Conservation (phyloP, 2,113 vertebrate species). For the Chionis minor region DNA sequence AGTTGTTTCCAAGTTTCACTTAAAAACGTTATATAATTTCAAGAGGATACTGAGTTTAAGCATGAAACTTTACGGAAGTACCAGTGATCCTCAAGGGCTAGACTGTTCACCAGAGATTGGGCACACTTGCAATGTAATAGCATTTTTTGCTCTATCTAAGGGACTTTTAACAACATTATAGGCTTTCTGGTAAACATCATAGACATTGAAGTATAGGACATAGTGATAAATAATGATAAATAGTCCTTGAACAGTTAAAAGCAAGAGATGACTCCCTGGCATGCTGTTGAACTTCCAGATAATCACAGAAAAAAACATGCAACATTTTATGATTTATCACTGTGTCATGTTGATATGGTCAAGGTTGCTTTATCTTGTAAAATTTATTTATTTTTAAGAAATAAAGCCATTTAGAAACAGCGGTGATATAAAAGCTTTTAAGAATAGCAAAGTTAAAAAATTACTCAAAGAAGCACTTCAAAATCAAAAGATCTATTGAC, state of each 20-base stretch:
- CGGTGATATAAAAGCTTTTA: background rate
- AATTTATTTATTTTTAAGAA: background rate
- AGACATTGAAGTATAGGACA: background rate
- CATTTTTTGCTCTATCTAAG: background rate
- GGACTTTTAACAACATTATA: background rate
- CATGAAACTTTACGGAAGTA: background rate
- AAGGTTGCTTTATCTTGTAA: background rate
- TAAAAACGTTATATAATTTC: background rate
- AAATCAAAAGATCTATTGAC: background rate
- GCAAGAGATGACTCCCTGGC: background rate
- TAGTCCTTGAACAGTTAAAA: background rate
- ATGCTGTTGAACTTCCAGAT: background rate
- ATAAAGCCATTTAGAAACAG: background rate
- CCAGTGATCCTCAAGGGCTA: background rate
- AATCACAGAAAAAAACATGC: background rate
- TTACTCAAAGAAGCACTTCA: background rate
- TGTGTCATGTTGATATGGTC: background rate
- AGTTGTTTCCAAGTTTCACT: background rate
- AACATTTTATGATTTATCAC: background rate
- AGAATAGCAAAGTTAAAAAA: background rate
- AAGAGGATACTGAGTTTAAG: background rate
- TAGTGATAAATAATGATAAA: background rate
- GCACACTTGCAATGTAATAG: background rate
- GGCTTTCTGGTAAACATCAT: background rate
- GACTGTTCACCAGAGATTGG: background rate